These are phyloP conservation scores for Ptychobarbus kaznakovi DNA, from an alignment of 2,797 vertebrate species.

Conservation along the genomic window DNA sequence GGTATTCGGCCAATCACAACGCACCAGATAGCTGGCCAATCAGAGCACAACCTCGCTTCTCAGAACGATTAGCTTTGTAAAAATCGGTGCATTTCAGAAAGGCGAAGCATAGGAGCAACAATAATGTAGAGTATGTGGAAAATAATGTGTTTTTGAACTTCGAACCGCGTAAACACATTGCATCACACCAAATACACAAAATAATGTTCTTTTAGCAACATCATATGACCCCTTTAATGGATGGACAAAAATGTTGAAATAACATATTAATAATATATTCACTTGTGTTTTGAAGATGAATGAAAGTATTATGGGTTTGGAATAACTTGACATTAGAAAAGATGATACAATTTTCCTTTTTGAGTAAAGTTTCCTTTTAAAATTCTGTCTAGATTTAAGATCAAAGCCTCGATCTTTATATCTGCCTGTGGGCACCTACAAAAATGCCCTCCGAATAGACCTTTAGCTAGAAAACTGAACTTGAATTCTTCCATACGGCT, in stretches of 20 bases:
- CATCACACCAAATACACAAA: too few relatives aligned
- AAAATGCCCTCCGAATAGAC: background rate
- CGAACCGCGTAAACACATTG: too few relatives aligned
- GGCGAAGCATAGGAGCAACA: too few relatives aligned
- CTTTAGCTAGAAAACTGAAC: background rate
- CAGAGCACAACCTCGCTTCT: too few relatives aligned
- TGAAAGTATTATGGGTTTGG: background rate
- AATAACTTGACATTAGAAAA: background rate
- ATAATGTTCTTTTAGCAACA: too few relatives aligned
- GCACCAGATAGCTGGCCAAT: too few relatives aligned
- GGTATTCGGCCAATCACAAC: too few relatives aligned
- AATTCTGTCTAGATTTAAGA: background rate
- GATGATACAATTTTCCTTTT: background rate
- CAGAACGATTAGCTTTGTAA: too few relatives aligned
- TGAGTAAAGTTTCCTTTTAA: background rate
- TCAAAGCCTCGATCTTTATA: background rate
- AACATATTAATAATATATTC: background rate
- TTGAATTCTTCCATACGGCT: constrained; percentile 11
- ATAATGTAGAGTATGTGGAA: too few relatives aligned
- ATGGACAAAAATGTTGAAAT: background rate
- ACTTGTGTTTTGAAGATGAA: background rate
- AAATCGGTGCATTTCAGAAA: too few relatives aligned
- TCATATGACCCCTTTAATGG: too few relatives aligned
- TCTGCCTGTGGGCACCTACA: background rate
- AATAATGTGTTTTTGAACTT: too few relatives aligned